Base-by-base conservation (phyloP, 2,797 vertebrate genomes). In the Limnodromus scolopaceus region DNA sequence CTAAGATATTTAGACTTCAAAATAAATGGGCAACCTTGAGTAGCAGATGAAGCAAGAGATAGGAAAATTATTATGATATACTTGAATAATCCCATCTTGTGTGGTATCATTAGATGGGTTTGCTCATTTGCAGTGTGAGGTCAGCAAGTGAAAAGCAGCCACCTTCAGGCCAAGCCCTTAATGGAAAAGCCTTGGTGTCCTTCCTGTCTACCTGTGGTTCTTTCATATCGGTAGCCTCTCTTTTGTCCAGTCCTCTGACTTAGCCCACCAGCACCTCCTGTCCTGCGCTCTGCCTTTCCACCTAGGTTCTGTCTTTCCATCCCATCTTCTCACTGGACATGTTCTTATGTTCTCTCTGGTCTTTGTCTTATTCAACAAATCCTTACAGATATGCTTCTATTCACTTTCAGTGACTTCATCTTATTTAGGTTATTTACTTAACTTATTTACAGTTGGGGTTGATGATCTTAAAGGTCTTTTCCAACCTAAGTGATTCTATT, bases 11-110 rank as follows among this genome's bases (percentile, higher is more conserved):
- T 80, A 69, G 46, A 60, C 27, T 95, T 80, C 39, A 77, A 93
- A 94, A 92, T 89, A 92, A 91, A 87, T 78, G 71, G 58, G 12
- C 87, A 95, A 95, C 87, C 89, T 93, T 96, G 84, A 96, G 38
- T 57, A 92, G 54, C n/a, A 96, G 90, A 90, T 93, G 95, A 96
- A 88, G 84, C 71, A 94, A 68, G 57, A 78, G 84, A 87, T 20
- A 80, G 22, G 51, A 92, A 92, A 80, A 79, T 85, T 71, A 77
- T 77, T 71, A 60, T 13, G 60, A 77, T 64, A 87, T 25, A 95
- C 80, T 32, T 81, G 84, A 92, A 84, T 92, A 88, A 77, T 72
- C 79, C 78, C 55, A 72, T 83, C 55, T 93, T 93, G 36, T 78
- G 38, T 69, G 25, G 18, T 69, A 69, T 60, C 79, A 84, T 92